Conservation (phyloP, 2,113 vertebrate species). For the Prochilodus magdalenae region DNA sequence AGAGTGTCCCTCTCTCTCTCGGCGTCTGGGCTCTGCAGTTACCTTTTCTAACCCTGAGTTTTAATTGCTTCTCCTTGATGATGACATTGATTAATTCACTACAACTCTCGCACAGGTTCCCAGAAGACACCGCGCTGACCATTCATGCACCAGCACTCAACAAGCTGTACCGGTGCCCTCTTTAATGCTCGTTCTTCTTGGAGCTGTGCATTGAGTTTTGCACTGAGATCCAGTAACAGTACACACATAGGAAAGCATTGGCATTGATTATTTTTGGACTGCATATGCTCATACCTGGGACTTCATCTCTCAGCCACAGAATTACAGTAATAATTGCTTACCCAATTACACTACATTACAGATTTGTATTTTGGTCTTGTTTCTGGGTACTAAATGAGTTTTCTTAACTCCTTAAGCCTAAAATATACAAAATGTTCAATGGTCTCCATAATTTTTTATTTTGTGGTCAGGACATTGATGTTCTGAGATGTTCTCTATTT, state of each 20-base stretch:
- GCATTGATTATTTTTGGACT: background rate
- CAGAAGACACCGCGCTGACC: constrained; percentile 32
- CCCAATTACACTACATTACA: no score
- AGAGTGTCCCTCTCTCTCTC: background rate
- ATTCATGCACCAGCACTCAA: background rate
- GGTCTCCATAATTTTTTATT: no score
- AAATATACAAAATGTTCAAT: no score
- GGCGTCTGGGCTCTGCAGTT: constrained; percentile 25
- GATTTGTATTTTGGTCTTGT: no score
- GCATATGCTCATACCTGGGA: no score
- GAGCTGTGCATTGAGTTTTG: background rate
- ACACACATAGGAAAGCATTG: background rate
- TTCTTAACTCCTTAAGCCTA: no score
- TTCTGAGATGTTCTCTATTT: no score
- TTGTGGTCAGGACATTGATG: no score
- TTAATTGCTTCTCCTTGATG: constrained; percentile 55
- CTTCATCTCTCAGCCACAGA: no score
- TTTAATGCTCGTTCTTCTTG: background rate
- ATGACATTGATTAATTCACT: constrained; percentile 56
- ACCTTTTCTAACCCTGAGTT: constrained; percentile 37
- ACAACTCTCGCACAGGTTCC: constrained; percentile 43
- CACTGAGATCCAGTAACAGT: background rate
- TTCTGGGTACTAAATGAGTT: no score
- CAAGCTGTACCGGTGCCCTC: background rate
- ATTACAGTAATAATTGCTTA: no score